Evolutionary conservation across 2,888 invertebrate genomes (phyloP).

Genomic region (Cantharis rustica): DNA sequence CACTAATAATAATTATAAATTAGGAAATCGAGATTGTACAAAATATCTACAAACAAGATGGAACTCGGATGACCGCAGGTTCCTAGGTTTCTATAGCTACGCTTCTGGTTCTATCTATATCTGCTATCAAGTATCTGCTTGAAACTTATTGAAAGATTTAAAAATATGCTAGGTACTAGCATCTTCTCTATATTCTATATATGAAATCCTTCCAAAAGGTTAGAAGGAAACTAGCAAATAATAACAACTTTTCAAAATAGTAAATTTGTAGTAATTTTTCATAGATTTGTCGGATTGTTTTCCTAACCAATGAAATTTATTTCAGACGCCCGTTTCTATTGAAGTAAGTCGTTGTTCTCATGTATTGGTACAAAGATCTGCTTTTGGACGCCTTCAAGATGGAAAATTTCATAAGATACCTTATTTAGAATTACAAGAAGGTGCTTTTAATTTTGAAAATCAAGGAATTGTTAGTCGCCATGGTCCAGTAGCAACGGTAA

Average conservation of each 20-base stretch:
- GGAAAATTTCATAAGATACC: constrained; percentile 64
- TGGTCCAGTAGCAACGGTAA: constrained; percentile 63
- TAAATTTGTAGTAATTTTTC: background rate
- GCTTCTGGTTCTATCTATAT: no score
- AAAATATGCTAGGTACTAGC: no score
- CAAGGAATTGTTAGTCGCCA: constrained; percentile 64
- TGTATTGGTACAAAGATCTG: constrained; percentile 65
- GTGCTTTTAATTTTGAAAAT: constrained; percentile 68
- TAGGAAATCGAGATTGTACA: no score
- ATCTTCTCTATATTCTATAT: no score
- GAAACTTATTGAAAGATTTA: no score
- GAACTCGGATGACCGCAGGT: no score
- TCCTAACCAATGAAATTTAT: background rate
- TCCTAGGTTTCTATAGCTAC: no score
- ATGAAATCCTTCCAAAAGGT: no score
- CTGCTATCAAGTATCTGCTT: no score
- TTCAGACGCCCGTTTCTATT: constrained; percentile 64
- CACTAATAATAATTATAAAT: no score
- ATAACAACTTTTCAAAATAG: background rate
- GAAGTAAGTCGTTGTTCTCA: constrained; percentile 63
- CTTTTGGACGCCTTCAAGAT: constrained; percentile 69
- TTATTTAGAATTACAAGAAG: constrained; percentile 61
- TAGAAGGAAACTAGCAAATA: background rate
- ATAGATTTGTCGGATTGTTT: background rate
- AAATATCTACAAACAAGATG: no score